Base-by-base conservation (phyloP, 1,140 invertebrate genomes). In the Araneus ventricosus region DNA sequence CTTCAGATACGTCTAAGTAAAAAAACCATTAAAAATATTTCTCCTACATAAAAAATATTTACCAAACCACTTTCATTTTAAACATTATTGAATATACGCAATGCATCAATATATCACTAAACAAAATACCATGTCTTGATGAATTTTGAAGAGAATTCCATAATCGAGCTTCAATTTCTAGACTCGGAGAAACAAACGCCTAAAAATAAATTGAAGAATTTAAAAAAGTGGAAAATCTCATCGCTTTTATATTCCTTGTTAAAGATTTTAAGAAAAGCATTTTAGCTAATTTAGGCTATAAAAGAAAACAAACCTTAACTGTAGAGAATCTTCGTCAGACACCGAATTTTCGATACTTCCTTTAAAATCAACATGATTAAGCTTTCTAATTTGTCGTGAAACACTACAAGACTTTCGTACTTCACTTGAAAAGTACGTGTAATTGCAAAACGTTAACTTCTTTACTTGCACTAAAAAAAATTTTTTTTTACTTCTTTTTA, bases 401-500 rank as follows among this genome's bases (percentile, higher is more conserved):
- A 84, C 82, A 84, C 39, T 30, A 45, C 45, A 52, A 84, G 80
- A 57, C 24, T 84, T 84, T 57, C 41, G 27, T 84, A 52, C 41
- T 52, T 84, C 17, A 30, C 24, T 17, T 14, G 4, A 84, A 84
- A 84, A 57, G 10, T 30, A 52, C 82, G 22, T 5, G 30, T 75
- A 75, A 75, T 75, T 75, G 17, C 70, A 20, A 20, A 37, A 75
- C 27, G 30, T 37, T 75, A 75, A 75, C 70, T 75, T 70, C 63
- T 70, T 37, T 75, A 75, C 70, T 75, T 63, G 22, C 63, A 5
- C 5, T 34, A 34, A 4, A 8, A 4, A 30, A 59, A 4, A 20
- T 86, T 87, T 63, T 59, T 63, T 87, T 39, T 63, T n/a, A 4
- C 2, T 87, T 87, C 85, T 87, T 88, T 86, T 75, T 70, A 70